Base-by-base conservation (phyloP, 2,113 vertebrate genomes). In the Anarhynchus alexandrinus region DNA sequence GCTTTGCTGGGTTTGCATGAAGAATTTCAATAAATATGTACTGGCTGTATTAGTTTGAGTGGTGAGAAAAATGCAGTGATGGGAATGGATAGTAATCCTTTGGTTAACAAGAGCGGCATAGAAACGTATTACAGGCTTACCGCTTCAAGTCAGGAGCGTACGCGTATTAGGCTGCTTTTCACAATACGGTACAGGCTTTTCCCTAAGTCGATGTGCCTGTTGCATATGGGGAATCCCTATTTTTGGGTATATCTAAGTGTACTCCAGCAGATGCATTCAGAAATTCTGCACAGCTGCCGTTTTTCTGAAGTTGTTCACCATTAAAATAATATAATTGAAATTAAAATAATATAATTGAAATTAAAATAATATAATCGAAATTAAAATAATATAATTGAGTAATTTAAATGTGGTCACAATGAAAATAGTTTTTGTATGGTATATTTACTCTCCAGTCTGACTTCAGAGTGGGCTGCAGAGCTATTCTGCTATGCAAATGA, bases 191-290 rank as follows among this genome's bases (percentile, higher is more conserved):
- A 9, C 11, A 22, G 3, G 6, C 58, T 86, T 65, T 52, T 18
- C 49, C 6, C 17, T 5, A 27, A 57, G 12, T 5, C 5, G 3
- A 43, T 21, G 18, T 6, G 7, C 1, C 1, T 6, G 1, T 13
- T 93, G 42, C 16, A 7, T 9, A 1, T 4, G 17, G 71, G 23
- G 70, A 61, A 43, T 64, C 29, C 32, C 22, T 26, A 0, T 27
- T 80, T 36, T 20, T 2, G 43, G 3, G 3, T 47, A 0, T 26
- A 62, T 65, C 64, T 29, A 15, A 34, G 61, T 12, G n/a, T 12
- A 13, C 79, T 67, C 29, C 52, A 51, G 51, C 13, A 30, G 38
- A 47, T 71, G 23, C 10, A 16, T 52, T 59, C 13, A 45, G 26
- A 67, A 51, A 9, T 18, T 59, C 23, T 59, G 36, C 51, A 25